Percentiles rank a stretch among this genome's conserved stretches.
phyloP scores from a whole-genome alignment of 2,888 invertebrate genomes.

The Trachelus stipa region DNA sequence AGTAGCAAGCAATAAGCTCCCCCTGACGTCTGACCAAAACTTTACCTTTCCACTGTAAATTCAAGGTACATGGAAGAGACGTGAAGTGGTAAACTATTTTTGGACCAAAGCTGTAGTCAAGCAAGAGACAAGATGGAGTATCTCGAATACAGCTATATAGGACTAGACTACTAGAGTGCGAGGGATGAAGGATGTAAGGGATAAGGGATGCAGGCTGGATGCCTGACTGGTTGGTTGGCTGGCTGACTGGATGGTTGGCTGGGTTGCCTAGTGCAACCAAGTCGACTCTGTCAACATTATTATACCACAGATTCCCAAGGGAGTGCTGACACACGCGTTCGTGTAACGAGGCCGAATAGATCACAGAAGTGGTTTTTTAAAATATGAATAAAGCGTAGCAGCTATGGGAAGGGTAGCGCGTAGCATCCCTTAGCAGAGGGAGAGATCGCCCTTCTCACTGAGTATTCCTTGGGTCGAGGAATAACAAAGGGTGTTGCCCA shows the following conservation, averaged over 20 bases:
- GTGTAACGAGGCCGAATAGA: slow-evolving; percentile 46
- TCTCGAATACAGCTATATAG: too few relatives aligned
- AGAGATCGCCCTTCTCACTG: too few relatives aligned
- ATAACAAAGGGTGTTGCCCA: too few relatives aligned
- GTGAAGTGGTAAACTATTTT: not conserved
- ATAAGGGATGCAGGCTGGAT: not conserved
- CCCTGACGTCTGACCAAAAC: too few relatives aligned
- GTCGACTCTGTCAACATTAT: slow-evolving; percentile 61
- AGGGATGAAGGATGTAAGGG: slow-evolving; percentile 8
- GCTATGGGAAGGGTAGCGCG: slow-evolving; percentile 9
- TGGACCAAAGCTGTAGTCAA: slow-evolving; percentile 24
- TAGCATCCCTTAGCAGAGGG: too few relatives aligned
- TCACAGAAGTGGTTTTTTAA: slow-evolving; percentile 56
- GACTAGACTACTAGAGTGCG: not conserved
- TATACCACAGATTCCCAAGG: slow-evolving; percentile 58
- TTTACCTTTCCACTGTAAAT: not conserved
- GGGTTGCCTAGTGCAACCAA: slow-evolving; percentile 50
- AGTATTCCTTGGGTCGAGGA: too few relatives aligned
- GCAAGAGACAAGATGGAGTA: slow-evolving; percentile 27
- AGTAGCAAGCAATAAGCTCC: too few relatives aligned
- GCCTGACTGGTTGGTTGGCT: too few relatives aligned
- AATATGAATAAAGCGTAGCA: slow-evolving; percentile 48
- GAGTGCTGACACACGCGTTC: slow-evolving; percentile 39
- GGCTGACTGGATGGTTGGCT: slow-evolving; percentile 26
- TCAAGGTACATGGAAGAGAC: slow-evolving; percentile 2